Evolutionary conservation across 1,140 invertebrate genomes (phyloP).

Genomic region (Microplitis demolitor): DNA sequence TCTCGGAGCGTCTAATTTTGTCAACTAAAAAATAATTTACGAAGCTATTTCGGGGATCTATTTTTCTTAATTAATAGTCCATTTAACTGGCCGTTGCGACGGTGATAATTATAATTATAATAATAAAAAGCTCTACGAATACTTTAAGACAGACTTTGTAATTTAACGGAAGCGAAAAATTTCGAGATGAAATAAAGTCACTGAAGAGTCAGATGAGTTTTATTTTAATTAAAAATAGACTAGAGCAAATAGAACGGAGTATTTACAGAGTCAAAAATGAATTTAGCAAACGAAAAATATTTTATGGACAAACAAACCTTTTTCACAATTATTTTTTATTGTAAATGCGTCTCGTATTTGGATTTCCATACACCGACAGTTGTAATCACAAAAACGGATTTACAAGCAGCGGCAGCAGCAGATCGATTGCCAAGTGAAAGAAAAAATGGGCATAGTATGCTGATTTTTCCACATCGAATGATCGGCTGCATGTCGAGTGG

Average conservation of each 20-base stretch:
- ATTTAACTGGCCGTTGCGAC: background rate
- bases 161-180: too few species aligned
- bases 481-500: background rate
- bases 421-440: background rate
- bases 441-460: conserved; percentile 3
- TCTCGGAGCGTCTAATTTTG: background rate
- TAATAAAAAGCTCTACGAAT: too few species aligned
- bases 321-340: background rate
- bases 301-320: background rate
- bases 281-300: too few species aligned
- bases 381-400: conserved; percentile 5
- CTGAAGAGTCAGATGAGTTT: too few species aligned
- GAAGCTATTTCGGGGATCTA: background rate
- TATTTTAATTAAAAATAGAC: too few species aligned
- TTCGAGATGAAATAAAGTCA: too few species aligned
- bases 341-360: background rate
- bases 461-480: background rate
- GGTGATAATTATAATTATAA: too few species aligned
- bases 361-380: background rate
- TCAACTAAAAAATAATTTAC: conserved; percentile 1
- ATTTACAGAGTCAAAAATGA: too few species aligned
- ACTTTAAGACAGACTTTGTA: too few species aligned
- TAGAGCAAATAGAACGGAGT: too few species aligned
- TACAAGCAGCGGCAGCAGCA: background rate
- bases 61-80: conserved; percentile 16